phyloP scores from a whole-genome alignment of 1,140 invertebrate species.

The Zaprionus camerounensis region DNA sequence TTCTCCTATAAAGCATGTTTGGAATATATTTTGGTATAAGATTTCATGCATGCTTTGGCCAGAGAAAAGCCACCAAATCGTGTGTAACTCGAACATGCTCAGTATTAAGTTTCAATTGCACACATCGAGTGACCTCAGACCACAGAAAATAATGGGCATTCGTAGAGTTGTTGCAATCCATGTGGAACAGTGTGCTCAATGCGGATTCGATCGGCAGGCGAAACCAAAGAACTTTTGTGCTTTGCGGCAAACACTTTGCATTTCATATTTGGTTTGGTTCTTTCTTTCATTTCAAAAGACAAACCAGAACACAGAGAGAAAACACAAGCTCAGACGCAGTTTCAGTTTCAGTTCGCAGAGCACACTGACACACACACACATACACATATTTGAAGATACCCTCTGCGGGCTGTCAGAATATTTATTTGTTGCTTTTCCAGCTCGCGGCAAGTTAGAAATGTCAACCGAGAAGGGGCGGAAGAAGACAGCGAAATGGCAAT shows the following conservation, averaged over 20 bases:
- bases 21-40: background rate
- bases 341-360: conserved; percentile 18
- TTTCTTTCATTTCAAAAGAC: conserved; percentile 2
- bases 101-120: background rate
- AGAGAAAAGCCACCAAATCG: background rate
- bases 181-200: background rate
- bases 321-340: conserved; percentile 8
- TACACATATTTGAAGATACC: background rate
- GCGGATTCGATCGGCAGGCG: conserved; percentile 16
- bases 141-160: conserved; percentile 9
- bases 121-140: conserved; percentile 3
- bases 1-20: background rate
- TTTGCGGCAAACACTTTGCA: conserved; percentile 34
- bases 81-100: background rate
- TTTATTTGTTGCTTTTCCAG: conserved; percentile 55
- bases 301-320: background rate
- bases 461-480: conserved; percentile 32
- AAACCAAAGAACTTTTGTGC: conserved; percentile 38
- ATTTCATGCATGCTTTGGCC: background rate
- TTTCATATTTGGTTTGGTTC: conserved; percentile 29
- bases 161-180: background rate
- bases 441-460: conserved; percentile 51
- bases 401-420: conserved; percentile 38
- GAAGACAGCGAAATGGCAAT: conserved; percentile 16
- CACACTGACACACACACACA: conserved; percentile 33